Base-by-base conservation (phyloP, 2,888 invertebrate genomes). In the Callyntrura sp. region DNA sequence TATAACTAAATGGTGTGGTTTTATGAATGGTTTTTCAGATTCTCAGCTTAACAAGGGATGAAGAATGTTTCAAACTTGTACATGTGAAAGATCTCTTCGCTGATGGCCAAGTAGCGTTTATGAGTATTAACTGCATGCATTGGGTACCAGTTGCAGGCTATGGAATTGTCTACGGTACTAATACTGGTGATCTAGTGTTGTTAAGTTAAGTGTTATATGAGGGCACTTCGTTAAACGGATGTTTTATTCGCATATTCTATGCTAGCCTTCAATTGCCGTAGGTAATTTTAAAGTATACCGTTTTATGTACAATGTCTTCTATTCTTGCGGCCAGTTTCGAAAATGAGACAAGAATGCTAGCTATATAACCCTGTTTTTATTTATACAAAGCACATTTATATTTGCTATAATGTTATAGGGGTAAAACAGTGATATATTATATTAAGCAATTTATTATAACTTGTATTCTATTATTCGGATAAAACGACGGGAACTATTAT, bases 101-200 rank as follows among this genome's bases (percentile, higher is more conserved):
- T 6, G 93, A 93, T 81, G 92, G 91, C 60, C 92, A 91, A 70
- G 91, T 91, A 8, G 83, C 92, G 0, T 86, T 93, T 11, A 92
- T 93, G 92, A 92, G 92, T 68, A 91, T 93, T 62, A 93, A 93
- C 68, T 93, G 93, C 85, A 93, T 93, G 93, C 93, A 93, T 57
- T 93, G 91, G 90, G 91, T 93, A 12, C 93, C 92, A 1, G 91
- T 93, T 23, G 91, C 93, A 65, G 93, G 93, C 0, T 93, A 92
- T 73, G 93, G 93, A 73, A 92, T 93, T 43, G 84, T 93, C 8
- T 93, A 93, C 68, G 93, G 93, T 65, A 93, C 92, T 0, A 93
- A 93, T 83, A 93, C 91, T 9, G 93, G 93, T 35, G 93, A 93
- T 81, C 90, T 93, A n/a, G 92, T 93, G 57, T 65, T 93, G 48